Conservation (phyloP, 2,113 vertebrate genomes). For the Pollimyrus isidori region DNA sequence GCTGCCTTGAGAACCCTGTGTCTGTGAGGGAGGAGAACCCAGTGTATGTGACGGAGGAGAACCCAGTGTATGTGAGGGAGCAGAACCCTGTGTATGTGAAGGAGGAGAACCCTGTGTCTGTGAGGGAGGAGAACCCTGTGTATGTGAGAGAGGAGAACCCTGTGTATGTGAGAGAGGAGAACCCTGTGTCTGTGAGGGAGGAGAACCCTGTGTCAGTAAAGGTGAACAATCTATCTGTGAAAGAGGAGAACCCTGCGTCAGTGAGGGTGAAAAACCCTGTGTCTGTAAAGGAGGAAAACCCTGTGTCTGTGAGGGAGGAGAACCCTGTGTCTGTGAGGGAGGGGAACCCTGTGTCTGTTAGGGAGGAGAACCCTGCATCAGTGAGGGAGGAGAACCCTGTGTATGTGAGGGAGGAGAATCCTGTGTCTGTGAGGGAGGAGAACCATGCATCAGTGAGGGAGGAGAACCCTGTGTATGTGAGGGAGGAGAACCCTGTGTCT, state of each 20-base stretch:
- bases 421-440: background rate
- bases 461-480: no score
- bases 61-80: background rate
- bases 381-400: no score
- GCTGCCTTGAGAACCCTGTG: background rate
- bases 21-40: background rate
- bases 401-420: no score
- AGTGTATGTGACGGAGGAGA: background rate
- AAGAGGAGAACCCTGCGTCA: background rate
- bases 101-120: background rate
- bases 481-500: no score
- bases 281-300: background rate
- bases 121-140: background rate
- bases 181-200: no score
- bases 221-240: background rate
- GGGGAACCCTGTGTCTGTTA: no score
- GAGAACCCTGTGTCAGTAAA: background rate
- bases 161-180: background rate
- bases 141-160: background rate
- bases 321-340: background rate
- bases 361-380: no score
- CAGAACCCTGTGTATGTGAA: background rate
- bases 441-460: background rate
- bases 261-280: background rate
- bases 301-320: background rate